These are phyloP conservation scores for Macrobrachium nipponense DNA, from an alignment of 1,140 invertebrate genomes.

Conservation along the genomic window DNA sequence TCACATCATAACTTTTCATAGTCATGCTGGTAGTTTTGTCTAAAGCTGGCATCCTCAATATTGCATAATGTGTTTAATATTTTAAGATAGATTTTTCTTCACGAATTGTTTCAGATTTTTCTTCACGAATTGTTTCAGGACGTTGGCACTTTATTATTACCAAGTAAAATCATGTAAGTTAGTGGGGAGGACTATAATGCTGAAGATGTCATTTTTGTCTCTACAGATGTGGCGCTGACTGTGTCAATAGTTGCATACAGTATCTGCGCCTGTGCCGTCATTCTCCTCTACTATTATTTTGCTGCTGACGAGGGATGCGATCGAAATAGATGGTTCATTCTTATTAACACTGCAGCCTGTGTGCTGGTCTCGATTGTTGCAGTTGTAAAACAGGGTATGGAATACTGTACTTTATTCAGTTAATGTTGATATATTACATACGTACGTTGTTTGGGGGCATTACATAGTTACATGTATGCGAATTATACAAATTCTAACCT, in stretches of 20 bases:
- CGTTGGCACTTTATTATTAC: background rate
- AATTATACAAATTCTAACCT: no score
- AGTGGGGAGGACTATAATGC: no score
- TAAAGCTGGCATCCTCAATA: no score
- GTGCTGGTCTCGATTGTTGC: conserved; percentile 66
- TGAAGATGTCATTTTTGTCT: background rate
- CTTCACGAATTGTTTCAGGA: no score
- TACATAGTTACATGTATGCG: no score
- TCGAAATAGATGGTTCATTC: conserved; percentile 67
- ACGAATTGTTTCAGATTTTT: no score
- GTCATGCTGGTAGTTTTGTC: no score
- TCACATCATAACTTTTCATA: no score
- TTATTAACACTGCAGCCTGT: conserved; percentile 66
- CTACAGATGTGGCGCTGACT: conserved; percentile 63
- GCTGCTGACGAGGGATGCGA: conserved; percentile 65
- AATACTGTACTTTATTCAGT: conserved; percentile 11
- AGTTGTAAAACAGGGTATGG: conserved; percentile 62
- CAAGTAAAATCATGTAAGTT: no score
- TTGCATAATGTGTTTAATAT: no score
- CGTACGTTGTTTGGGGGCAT: background rate
- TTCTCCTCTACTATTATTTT: conserved; percentile 66
- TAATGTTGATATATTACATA: background rate
- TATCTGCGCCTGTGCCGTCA: conserved; percentile 59
- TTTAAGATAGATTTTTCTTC: no score
- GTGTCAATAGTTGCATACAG: conserved; percentile 64